phyloP scores from a whole-genome alignment of 2,888 invertebrate species.

The Xanthia togata region DNA sequence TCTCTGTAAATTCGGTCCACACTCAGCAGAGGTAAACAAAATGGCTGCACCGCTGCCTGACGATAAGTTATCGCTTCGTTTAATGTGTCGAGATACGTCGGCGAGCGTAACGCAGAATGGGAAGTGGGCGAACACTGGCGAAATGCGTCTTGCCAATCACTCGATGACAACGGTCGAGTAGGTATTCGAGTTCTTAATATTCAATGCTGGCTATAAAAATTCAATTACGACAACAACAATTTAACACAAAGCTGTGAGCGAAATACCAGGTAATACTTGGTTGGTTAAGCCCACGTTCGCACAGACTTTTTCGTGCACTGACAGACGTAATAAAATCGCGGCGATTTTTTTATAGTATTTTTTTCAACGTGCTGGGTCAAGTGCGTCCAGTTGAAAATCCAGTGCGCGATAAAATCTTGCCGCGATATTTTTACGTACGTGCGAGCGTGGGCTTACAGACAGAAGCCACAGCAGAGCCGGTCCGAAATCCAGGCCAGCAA shows the following conservation, averaged over 20 bases:
- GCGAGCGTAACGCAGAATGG: constrained; percentile 54
- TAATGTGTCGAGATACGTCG: constrained; percentile 66
- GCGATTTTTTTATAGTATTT: too few relatives aligned
- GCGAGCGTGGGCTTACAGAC: too few relatives aligned
- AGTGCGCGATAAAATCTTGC: too few relatives aligned
- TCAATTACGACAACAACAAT: not conserved
- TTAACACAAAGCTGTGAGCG: not conserved
- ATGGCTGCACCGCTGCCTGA: constrained; percentile 69
- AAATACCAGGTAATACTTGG: constrained; percentile 3
- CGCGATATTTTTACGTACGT: too few relatives aligned
- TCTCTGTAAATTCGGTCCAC: constrained; percentile 54
- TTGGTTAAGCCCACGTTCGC: too few relatives aligned
- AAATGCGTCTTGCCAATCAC: constrained; percentile 55
- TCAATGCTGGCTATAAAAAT: not conserved
- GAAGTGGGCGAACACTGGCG: constrained; percentile 47
- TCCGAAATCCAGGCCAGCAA: not conserved
- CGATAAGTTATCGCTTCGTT: constrained; percentile 71
- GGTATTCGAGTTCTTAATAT: not conserved
- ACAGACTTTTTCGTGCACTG: too few relatives aligned
- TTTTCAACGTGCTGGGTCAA: too few relatives aligned
- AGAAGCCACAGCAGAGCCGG: not conserved
- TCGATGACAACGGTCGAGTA: constrained; percentile 11
- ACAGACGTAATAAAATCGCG: too few relatives aligned
- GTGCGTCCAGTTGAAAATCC: too few relatives aligned
- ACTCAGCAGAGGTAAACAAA: constrained; percentile 67